Base-by-base conservation (phyloP, 2,797 vertebrate genomes). In the Sebastes kiyomatsui region DNA sequence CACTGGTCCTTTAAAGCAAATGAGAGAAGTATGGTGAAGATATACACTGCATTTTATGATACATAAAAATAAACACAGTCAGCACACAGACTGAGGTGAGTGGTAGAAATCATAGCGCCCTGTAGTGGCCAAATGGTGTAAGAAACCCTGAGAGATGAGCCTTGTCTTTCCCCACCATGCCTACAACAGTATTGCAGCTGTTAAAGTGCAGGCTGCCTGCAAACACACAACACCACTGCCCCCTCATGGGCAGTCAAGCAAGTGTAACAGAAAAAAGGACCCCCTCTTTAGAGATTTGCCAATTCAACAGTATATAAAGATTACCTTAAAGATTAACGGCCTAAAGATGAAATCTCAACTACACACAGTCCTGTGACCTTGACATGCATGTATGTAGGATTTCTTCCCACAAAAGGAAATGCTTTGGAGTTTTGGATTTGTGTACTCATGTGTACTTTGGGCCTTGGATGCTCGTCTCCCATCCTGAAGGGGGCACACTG, bases 171-270 rank as follows among this genome's bases (percentile, higher is more conserved):
- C 20, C 6, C 27, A 46, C 6, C 14, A 14, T 28, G 1, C 5
- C 12, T 33, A 16, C n/a, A 83, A 66, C 62, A 66, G 55, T 55
- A 20, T 32, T 81, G 59, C 74, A 82, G 74, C 55, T 42, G 66
- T 56, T 18, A 11, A 38, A 6, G 2, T 38, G 18, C 38, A 65
- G 16, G 2, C 16, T 62, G 4, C 55, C 67, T 62, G 22, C 23
- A 74, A 20, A 49, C 4, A 70, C 33, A 70, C 66, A 61, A 76
- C 71, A 62, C 64, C 10, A 77, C 71, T 75, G 75, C 70, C 87
- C 64, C 72, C 88, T 66, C 4, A 2, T 90, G 90, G 85, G 79
- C 77, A 73, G 12, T 72, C 12, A 54, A 13, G 7, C 1, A 28
- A 27, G 42, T 77, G n/a, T 3, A 61, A 70, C 58, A 75, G 11